Base-by-base conservation (phyloP, 1,140 invertebrate species). In the Reticulitermes speratus region DNA sequence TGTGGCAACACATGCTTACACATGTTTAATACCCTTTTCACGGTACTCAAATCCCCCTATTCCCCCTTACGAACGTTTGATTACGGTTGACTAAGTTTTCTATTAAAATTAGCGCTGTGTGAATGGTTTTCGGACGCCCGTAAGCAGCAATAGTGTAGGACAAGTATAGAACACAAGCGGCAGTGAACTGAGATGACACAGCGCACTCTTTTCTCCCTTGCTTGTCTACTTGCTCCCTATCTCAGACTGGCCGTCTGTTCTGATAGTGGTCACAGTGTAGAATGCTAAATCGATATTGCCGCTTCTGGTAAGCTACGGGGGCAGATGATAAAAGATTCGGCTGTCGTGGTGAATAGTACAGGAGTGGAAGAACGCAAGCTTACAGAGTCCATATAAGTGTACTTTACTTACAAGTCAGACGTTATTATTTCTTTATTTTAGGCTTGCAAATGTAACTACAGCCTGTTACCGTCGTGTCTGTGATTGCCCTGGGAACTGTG, bases 101-200 rank as follows among this genome's bases (percentile, higher is more conserved):
- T 75, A 75, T 75, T 75, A 75, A 75, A 75, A 75, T 75, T 75
- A 75, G n/a, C 9, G 65, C 65, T 75, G 65, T n/a, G 14, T 75
- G 65, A 30, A 75, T 30, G n/a, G 65, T 30, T 55, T 52, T 30
- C 25, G 65, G 65, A 75, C 65, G 65, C 52, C 52, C 52, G 19
- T 55, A 21, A 55, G 52, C 52, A 55, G 19, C 52, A 19, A 55
- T 21, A 16, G 9, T n/a, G 65, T 14, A 75, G n/a, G n/a, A 30
- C 25, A 30, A 75, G 65, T 75, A 25, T 30, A 30, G 52, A 55
- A 21, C 16, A 55, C 14, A 55, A 55, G 52, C 52, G n/a, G 65
- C 65, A 75, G n/a, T 30, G 25, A n/a, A 16, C 65, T 30, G 65
- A 55, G 25, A 75, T 75, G 65, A 75, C 65, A 75, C 65, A 30